A percentile compares a stretch with the other conserved stretches of the same genome.
phyloP scores from a whole-genome alignment of 2,113 vertebrate genomes.

The Oncorhynchus masou region DNA sequence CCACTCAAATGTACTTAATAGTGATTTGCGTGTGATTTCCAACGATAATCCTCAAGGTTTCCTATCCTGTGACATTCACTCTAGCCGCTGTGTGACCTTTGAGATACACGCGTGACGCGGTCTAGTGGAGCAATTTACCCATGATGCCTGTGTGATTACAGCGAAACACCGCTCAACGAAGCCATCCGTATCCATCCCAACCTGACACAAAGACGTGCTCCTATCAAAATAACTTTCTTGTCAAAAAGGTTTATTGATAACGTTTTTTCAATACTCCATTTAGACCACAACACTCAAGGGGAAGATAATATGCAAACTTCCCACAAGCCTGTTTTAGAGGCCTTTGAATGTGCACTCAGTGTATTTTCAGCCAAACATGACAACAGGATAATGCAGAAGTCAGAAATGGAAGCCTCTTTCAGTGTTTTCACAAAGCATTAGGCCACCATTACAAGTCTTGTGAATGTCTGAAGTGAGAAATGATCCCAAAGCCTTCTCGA shows the following conservation, averaged over 20 bases:
- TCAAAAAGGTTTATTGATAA: constrained; percentile 22
- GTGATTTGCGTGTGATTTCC: too few species aligned
- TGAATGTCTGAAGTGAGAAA: constrained; percentile 60
- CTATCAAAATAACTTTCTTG: constrained; percentile 1
- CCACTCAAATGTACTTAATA: too few species aligned
- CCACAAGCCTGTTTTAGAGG: not conserved
- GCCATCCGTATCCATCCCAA: constrained; percentile 23
- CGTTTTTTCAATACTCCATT: constrained; percentile 30
- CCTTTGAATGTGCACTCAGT: constrained; percentile 22
- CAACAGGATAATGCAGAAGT: constrained; percentile 37
- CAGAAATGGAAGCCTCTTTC: constrained; percentile 46
- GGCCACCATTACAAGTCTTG: constrained; percentile 64
- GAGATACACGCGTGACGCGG: not conserved
- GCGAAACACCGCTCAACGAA: constrained; percentile 16
- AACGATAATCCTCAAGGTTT: too few species aligned
- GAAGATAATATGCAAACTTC: constrained; percentile 7
- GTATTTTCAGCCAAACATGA: constrained; percentile 58
- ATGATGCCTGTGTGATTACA: constrained; percentile 15
- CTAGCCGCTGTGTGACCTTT: too few species aligned
- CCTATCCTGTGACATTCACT: too few species aligned
- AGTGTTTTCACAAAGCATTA: constrained; percentile 58
- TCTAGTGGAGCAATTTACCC: not conserved
- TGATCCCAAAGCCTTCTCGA: constrained; percentile 48
- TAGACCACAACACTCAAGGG: not conserved
- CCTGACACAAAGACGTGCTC: constrained; percentile 12